A percentile compares a stretch with the other conserved stretches of the same genome.
Conservation (phyloP, 2,797 vertebrate species). For the Leptodactylus fallax region DNA sequence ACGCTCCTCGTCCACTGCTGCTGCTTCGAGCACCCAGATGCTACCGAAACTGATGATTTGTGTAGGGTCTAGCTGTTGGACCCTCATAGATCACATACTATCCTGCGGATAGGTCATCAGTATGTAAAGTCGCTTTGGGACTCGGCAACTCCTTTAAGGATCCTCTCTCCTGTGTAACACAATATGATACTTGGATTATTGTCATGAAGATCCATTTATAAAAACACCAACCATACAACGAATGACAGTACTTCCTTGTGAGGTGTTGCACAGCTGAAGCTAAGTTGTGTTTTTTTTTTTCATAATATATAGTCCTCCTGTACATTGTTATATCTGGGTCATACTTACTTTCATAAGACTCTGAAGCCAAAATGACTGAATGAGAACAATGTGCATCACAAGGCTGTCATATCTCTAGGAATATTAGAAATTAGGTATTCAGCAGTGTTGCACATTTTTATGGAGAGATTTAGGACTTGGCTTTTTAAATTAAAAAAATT, state of each 20-base stretch:
- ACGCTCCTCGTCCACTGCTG: no score
- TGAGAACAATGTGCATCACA: background rate
- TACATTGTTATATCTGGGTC: background rate
- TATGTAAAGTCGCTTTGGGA: no score
- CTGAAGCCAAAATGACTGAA: constrained; percentile 9
- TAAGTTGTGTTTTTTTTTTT: background rate
- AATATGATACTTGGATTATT: no score
- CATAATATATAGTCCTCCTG: background rate
- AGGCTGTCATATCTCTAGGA: constrained; percentile 15
- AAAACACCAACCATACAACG: background rate
- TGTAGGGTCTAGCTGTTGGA: no score
- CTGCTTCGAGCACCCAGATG: no score
- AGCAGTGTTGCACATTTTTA: constrained; percentile 36
- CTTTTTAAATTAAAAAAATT: constrained; percentile 31
- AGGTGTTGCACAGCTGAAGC: background rate
- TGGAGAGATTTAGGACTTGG: constrained; percentile 21
- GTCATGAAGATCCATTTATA: no score
- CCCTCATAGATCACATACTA: no score
- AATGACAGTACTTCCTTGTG: background rate
- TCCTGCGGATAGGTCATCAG: no score
- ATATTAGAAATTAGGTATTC: constrained; percentile 34
- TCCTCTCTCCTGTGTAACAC: no score
- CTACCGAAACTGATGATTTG: no score
- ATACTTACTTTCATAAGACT: constrained; percentile 5
- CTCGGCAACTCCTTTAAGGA: no score